Evolutionary conservation across 2,113 vertebrate genomes (phyloP), one percentile per base, ranked within the genome.

Genomic region (Ptilorrhoa leucosticta): DNA sequence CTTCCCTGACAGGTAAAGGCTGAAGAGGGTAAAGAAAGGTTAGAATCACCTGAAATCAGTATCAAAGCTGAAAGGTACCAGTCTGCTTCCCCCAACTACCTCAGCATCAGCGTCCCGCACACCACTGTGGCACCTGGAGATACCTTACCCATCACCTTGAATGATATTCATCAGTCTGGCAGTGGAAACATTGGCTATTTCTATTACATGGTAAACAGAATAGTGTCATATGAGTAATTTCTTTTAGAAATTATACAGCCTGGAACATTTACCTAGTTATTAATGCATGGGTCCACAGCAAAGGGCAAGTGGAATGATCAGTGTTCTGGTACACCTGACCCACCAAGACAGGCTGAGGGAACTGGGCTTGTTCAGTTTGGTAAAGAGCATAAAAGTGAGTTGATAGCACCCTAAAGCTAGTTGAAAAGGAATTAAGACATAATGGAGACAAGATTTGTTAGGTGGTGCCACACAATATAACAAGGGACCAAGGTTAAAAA

Each of bases 131-230:
- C 90, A 70, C 97, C 97, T 30, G 96, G 96, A 35, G 93, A 97
- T 22, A 95, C 72, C 7, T 86, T 98, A 50, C 82, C 1, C 21
- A 73, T 96, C 69, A 97, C 86, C 28, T 78, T 98, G 81, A 95
- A 95, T 48, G 93, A 91, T 22, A 85, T 97, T 69, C 95, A 84
- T 48, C 92, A 82, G 7, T 44, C 96, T 81, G 91, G 83, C 48
- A 69, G 50, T 48, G 64, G 44, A 64, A 94, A 66, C 18, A 86
- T 97, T 42, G 93, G 95, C 30, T 97, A 97, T 47, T 97, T 98
- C 93, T 98, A 98, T 72, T 98, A 97, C 27, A 93, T 98, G 97
- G 98, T 98, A 96, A 96, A 28, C 4, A 58, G 11, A 84, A 83
- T 16, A 77, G 4, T 16, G 26, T 15, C 8, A 7, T 21, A 60